Conservation (phyloP, 2,797 vertebrate species). For the Staurois parvus region DNA sequence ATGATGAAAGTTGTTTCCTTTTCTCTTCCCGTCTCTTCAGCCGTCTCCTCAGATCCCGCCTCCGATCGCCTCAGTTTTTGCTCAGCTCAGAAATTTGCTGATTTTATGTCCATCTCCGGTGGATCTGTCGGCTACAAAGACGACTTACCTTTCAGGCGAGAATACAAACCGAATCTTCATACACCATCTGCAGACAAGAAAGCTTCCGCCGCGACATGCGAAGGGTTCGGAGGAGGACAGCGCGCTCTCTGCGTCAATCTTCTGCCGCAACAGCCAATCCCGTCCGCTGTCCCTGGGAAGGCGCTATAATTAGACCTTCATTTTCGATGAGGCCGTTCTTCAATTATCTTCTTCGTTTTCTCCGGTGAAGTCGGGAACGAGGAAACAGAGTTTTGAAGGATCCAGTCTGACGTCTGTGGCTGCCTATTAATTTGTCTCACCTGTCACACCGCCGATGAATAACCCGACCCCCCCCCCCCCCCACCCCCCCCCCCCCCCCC, state of each 20-base stretch:
- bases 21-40: too few species aligned
- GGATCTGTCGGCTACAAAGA: background rate
- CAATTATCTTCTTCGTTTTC: background rate
- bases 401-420: background rate
- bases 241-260: constrained; percentile 14
- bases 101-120: constrained; percentile 8
- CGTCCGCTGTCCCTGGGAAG: background rate
- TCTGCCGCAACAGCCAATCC: constrained; percentile 22
- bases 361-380: background rate
- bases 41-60: background rate
- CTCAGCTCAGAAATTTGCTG: background rate
- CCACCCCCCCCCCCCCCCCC: too few species aligned
- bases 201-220: background rate
- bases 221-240: background rate
- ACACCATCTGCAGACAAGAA: constrained; percentile 8
- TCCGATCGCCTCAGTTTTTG: background rate
- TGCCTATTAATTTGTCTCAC: background rate
- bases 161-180: background rate
- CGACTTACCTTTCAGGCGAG: background rate
- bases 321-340: constrained; percentile 4
- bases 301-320: background rate
- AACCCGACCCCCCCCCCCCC: too few species aligned
- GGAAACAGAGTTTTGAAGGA: background rate
- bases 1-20: too few species aligned
- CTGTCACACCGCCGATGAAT: background rate